A percentile compares a stretch with the other conserved stretches of the same genome.
Evolutionary conservation across 2,888 invertebrate genomes (phyloP).

Genomic region (Salpingus planirostris): DNA sequence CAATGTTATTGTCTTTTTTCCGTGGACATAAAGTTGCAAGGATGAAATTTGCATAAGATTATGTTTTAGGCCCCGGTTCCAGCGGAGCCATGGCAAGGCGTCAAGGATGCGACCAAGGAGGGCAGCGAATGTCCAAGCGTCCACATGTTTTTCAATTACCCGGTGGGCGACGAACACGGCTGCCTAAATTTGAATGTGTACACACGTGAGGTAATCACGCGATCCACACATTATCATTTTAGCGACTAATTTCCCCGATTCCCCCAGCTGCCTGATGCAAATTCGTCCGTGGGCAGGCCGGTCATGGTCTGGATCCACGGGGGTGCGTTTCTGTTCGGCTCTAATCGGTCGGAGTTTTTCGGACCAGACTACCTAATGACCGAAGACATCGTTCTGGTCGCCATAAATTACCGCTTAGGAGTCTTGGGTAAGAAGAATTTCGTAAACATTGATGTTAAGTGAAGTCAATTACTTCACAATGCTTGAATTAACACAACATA

Average conservation of each 20-base stretch:
- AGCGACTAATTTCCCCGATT: no score
- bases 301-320: slow-evolving; percentile 43
- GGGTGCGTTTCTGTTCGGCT: slow-evolving; percentile 37
- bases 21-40: no score
- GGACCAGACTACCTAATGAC: slow-evolving; percentile 36
- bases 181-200: slow-evolving; percentile 47
- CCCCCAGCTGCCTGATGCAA: no score
- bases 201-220: slow-evolving; percentile 35
- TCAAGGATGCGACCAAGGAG: slow-evolving; percentile 22
- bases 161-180: slow-evolving; percentile 44
- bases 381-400: slow-evolving; percentile 35
- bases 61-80: slow-evolving; percentile 24
- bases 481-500: no score
- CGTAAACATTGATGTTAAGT: no score
- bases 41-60: no score
- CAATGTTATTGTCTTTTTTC: no score
- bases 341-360: slow-evolving; percentile 29
- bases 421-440: slow-evolving; percentile 37
- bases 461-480: slow-evolving; percentile 7
- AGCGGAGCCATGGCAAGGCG: slow-evolving; percentile 23
- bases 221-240: no score
- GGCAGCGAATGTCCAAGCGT: slow-evolving; percentile 25
- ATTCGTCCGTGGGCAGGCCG: no score
- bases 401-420: slow-evolving; percentile 37
- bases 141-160: slow-evolving; percentile 30